These are phyloP conservation scores for Rhagophthalmus giganteus DNA, from an alignment of 2,888 invertebrate species.

Conservation along the genomic window DNA sequence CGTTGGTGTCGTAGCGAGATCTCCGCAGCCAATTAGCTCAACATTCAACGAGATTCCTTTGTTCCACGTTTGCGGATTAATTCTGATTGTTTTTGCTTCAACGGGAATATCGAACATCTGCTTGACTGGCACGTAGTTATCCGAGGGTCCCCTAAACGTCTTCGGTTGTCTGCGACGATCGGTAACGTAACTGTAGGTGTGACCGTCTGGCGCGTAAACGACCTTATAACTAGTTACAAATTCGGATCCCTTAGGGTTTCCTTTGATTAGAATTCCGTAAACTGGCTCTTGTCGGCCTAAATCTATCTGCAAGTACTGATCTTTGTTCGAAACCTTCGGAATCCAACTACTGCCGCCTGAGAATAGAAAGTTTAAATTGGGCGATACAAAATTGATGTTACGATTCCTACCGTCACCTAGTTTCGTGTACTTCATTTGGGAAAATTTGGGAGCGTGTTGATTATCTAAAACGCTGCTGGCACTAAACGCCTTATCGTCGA, in stretches of 20 bases:
- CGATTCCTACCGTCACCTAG: too few species aligned
- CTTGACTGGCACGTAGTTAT: slow-evolving; percentile 60
- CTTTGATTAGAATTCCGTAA: slow-evolving; percentile 74
- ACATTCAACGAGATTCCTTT: slow-evolving; percentile 65
- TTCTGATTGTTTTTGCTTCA: slow-evolving; percentile 72
- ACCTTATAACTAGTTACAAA: slow-evolving; percentile 81
- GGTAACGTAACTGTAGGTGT: slow-evolving; percentile 62
- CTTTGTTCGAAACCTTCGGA: slow-evolving; percentile 61
- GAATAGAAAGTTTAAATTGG: too few species aligned
- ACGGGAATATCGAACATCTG: slow-evolving; percentile 72
- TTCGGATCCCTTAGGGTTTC: slow-evolving; percentile 68
- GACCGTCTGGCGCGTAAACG: slow-evolving; percentile 69
- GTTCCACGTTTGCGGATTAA: slow-evolving; percentile 77
- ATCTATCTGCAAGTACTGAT: slow-evolving; percentile 68
- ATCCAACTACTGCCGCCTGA: slow-evolving; percentile 68
- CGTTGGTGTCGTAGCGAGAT: slow-evolving; percentile 31
- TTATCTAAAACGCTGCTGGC: slow-evolving; percentile 61
- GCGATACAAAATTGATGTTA: too few species aligned
- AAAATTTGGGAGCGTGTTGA: slow-evolving; percentile 59
- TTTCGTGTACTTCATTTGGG: too few species aligned
- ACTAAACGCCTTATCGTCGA: slow-evolving; percentile 60
- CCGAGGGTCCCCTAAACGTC: slow-evolving; percentile 74
- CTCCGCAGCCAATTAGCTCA: slow-evolving; percentile 74
- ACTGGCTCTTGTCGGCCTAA: slow-evolving; percentile 68
- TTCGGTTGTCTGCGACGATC: slow-evolving; percentile 56